Base-by-base conservation (phyloP, 2,888 invertebrate genomes). In the Drosophila emarginata region DNA sequence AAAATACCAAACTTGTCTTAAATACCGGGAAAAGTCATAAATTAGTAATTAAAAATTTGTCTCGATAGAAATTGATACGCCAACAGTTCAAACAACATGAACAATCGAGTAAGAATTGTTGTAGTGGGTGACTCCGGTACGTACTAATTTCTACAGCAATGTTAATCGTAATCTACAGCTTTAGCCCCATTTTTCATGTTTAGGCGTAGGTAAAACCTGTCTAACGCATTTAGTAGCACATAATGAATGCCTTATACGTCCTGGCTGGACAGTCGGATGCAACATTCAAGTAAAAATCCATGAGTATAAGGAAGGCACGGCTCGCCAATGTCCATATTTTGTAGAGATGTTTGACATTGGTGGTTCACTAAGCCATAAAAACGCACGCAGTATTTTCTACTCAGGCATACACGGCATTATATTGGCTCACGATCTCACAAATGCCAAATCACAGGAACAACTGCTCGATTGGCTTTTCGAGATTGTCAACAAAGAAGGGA, bases 321-420 rank as follows among this genome's bases (percentile, higher is more conserved):
- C 97, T 18, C 95, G 95, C 68, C 98, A 99, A 90, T 96, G 95
- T 83, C 95, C 96, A 4, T 98, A 95, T 91, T 98, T 98, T 91
- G 94, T 99, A 23, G 99, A 99, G 92, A 93, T 99, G 36, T 99
- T 99, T 96, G 99, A 99, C 91, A 95, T 99, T 61, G 99, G 99
- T 4, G 99, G 99, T 0, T 98, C 97, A 75, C 95, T 96, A 75
- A 96, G 95, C 84, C 99, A 99, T 91, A 94, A 96, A 89, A 98
- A 97, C 91, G 96, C 97, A n/a, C 94, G 99, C 87, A 94, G 95
- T 72, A 97, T 99, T 1, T 99, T 99, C 92, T 99, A 99, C 92
- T 96, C 96, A 89, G 96, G 97, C 32, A 96, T 97, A 66, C 96
- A 99, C 93, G 99, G 99, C 93, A 96, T 99, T 37, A 97, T 99